phyloP scores from a whole-genome alignment of 2,888 invertebrate species.

The Oxystoma pomonae region DNA sequence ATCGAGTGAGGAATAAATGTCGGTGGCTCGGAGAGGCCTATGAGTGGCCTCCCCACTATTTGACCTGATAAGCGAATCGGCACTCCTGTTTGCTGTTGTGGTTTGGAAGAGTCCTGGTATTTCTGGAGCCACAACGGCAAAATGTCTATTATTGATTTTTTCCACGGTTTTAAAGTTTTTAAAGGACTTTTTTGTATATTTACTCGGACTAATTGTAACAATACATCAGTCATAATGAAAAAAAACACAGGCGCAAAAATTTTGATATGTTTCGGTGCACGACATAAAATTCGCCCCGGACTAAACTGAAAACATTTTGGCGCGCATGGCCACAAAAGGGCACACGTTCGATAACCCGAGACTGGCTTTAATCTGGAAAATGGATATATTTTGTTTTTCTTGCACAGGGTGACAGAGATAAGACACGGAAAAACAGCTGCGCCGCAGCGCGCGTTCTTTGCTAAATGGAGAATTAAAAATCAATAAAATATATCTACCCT shows the following conservation, averaged over 20 bases:
- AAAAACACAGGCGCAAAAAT: conserved; percentile 29
- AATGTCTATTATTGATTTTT: conserved; percentile 33
- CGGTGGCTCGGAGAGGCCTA: conserved; percentile 24
- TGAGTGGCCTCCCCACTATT: conserved; percentile 31
- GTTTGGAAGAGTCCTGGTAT: conserved; percentile 40
- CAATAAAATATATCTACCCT: not conserved
- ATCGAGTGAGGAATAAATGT: conserved; percentile 34
- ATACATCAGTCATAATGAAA: conserved; percentile 45
- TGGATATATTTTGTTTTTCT: not conserved
- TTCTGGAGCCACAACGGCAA: conserved; percentile 47
- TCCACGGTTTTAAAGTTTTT: conserved; percentile 25
- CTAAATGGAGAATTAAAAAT: not conserved
- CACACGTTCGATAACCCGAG: not conserved
- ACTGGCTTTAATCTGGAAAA: not conserved
- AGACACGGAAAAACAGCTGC: not conserved
- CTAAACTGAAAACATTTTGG: not conserved
- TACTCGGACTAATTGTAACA: conserved; percentile 31
- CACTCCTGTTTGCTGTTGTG: conserved; percentile 22
- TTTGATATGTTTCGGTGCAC: conserved; percentile 42
- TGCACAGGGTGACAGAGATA: not conserved
- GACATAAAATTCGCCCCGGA: conserved; percentile 39
- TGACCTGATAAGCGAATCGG: conserved; percentile 34
- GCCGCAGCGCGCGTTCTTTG: not conserved
- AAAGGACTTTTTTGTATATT: conserved; percentile 33
- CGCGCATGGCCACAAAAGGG: not conserved